A percentile compares a stretch with the other conserved stretches of the same genome.
Conservation (phyloP, 2,797 vertebrate species). For the Darevskia mixta region DNA sequence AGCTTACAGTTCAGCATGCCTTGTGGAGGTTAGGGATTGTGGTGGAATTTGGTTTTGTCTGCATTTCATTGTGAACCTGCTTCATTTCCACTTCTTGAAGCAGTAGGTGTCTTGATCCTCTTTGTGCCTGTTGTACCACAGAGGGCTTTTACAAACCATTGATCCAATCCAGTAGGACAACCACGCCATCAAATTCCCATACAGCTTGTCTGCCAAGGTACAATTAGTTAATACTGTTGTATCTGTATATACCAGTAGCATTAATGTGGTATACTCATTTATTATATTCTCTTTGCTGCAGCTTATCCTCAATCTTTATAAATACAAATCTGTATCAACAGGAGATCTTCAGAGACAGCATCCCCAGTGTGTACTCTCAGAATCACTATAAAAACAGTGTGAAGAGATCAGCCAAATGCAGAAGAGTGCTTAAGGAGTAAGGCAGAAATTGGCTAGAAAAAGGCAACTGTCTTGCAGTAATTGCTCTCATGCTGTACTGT, state of each 20-base stretch:
- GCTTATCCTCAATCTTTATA: conserved; percentile 7
- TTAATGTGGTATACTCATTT: not conserved
- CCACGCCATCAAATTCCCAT: no score
- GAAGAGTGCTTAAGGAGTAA: not conserved
- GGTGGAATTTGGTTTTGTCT: no score
- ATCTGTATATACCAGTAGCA: not conserved
- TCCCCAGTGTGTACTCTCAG: not conserved
- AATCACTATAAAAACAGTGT: not conserved
- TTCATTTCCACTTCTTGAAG: no score
- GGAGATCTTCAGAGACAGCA: not conserved
- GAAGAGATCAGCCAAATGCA: not conserved
- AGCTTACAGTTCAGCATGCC: no score
- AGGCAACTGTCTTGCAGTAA: not conserved
- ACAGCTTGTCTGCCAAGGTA: no score
- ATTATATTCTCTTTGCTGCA: not conserved
- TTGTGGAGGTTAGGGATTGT: no score
- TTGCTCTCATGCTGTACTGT: not conserved
- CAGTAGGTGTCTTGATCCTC: no score
- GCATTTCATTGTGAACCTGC: no score
- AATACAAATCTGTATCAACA: conserved; percentile 6
- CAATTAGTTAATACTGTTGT: no score
- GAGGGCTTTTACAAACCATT: no score
- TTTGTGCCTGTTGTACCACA: no score
- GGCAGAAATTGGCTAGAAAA: not conserved
- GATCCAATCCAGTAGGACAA: no score